Percentiles rank a stretch among this genome's conserved stretches.
Evolutionary conservation across 2,797 vertebrate species (phyloP).

Genomic region (Tapirus indicus): DNA sequence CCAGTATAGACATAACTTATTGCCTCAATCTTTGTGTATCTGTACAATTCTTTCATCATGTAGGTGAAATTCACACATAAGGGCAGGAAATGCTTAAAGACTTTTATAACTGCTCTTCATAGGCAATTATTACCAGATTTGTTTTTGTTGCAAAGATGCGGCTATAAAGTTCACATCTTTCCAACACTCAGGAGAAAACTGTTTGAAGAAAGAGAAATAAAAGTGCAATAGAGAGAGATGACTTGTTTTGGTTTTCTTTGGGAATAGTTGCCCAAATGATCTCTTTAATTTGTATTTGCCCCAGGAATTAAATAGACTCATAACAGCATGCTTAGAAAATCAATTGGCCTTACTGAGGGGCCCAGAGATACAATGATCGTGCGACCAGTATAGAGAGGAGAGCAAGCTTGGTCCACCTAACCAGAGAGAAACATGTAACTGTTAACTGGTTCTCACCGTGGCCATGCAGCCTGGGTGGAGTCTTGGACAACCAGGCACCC

Average conservation of each 20-base stretch:
- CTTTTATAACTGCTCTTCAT: not conserved
- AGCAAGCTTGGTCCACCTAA: not conserved
- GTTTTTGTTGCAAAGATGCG: not conserved
- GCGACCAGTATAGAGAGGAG: not conserved
- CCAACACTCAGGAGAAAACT: not conserved
- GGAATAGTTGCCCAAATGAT: not conserved
- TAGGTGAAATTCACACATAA: not conserved
- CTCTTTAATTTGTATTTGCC: not conserved
- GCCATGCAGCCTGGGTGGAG: not conserved
- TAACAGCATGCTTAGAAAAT: not conserved
- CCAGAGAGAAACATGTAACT: not conserved
- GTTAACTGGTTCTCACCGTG: not conserved
- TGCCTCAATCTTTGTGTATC: not conserved
- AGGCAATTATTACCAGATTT: not conserved
- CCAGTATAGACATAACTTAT: not conserved
- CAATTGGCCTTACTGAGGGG: not conserved
- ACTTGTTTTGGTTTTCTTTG: not conserved
- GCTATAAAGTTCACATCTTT: not conserved
- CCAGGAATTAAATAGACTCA: not conserved
- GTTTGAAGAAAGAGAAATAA: conserved; percentile 5
- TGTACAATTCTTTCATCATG: not conserved
- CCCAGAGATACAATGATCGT: not conserved
- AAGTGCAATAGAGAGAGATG: not conserved
- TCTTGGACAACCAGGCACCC: not conserved
- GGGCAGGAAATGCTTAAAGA: not conserved